A percentile compares a stretch with the other conserved stretches of the same genome.
phyloP scores from a whole-genome alignment of 2,888 invertebrate genomes.

The Dryobotodes eremita region DNA sequence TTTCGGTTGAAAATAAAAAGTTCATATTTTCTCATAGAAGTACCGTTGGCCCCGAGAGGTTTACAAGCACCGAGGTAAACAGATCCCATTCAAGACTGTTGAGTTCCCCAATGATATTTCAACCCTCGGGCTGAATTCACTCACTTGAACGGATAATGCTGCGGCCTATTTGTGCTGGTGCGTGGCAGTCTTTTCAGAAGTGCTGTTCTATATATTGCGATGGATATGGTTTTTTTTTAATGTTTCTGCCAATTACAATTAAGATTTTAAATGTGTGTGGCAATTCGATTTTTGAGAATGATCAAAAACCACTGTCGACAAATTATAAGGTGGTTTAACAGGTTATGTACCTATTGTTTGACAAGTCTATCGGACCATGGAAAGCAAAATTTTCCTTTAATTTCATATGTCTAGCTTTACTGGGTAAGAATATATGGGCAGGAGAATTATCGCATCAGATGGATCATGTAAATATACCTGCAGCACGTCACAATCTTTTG shows the following conservation, averaged over 20 bases:
- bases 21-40: constrained; percentile 53
- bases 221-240: background rate
- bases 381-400: background rate
- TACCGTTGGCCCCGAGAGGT: constrained; percentile 35
- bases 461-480: background rate
- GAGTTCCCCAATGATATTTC: constrained; percentile 53
- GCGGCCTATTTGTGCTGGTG: constrained; percentile 28
- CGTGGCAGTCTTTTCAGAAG: background rate
- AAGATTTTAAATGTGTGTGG: background rate
- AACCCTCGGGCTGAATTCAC: constrained; percentile 41
- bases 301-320: too few relatives aligned
- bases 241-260: background rate
- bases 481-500: background rate
- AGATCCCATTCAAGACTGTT: constrained; percentile 51
- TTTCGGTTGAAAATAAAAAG: constrained; percentile 35
- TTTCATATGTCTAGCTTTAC: background rate
- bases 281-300: background rate
- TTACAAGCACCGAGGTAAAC: constrained; percentile 45
- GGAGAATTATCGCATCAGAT: background rate
- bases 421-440: background rate
- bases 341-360: background rate
- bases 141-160: constrained; percentile 38
- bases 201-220: constrained; percentile 1
- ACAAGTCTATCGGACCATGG: background rate
- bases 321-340: background rate